phyloP scores from a whole-genome alignment of 2,113 vertebrate genomes.

The Melanerpes formicivorus region DNA sequence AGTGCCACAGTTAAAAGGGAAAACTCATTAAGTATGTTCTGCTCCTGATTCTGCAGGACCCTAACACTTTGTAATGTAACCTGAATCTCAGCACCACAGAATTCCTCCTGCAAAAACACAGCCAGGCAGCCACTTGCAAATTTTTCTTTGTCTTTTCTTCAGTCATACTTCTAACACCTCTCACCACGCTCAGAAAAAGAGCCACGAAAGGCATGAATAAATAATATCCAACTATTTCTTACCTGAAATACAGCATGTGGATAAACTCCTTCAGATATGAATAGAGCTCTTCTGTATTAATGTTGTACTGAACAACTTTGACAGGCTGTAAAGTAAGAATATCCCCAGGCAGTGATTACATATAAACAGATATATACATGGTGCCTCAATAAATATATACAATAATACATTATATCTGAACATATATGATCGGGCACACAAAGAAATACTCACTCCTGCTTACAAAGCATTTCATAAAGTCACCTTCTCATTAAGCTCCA shows the following conservation, averaged over 20 bases:
- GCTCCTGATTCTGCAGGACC: not conserved
- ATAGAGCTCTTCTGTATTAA: constrained; percentile 98
- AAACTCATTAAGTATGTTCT: not conserved
- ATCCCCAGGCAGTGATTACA: not conserved
- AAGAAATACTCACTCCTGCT: not conserved
- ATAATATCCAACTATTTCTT: not conserved
- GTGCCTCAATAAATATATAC: not conserved
- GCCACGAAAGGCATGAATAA: not conserved
- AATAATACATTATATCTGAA: not conserved
- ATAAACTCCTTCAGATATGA: constrained; percentile 97
- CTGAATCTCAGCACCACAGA: not conserved
- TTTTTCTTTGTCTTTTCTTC: not conserved
- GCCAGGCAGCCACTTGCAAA: not conserved
- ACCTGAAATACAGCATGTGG: constrained; percentile 98
- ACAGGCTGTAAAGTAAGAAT: constrained; percentile 79
- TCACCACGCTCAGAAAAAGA: not conserved
- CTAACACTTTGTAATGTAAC: not conserved
- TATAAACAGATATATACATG: rapidly evolving
- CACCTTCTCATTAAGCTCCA: not conserved
- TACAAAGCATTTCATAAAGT: not conserved
- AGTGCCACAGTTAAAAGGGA: not conserved
- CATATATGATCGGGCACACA: not conserved
- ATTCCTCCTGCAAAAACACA: not conserved
- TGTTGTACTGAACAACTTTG: constrained; percentile 95
- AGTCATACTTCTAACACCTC: not conserved